Evolutionary conservation across 1,140 invertebrate species (phyloP).

Genomic region (Saxidomus purpurata): DNA sequence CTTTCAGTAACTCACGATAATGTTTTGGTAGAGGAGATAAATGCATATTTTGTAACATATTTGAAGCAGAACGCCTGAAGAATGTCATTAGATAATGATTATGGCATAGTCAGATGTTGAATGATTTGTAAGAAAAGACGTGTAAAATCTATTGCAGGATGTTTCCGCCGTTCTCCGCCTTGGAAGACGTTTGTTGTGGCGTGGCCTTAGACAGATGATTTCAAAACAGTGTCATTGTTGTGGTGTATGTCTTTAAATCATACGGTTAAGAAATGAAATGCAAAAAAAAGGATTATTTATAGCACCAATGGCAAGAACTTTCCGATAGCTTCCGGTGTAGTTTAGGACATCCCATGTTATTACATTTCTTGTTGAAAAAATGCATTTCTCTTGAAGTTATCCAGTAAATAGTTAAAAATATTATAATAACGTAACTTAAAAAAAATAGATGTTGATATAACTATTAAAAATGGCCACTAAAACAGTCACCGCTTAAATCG

Average conservation of each 20-base stretch:
- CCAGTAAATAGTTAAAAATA: too few species aligned
- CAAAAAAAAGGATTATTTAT: too few species aligned
- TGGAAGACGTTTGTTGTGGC: slow-evolving; percentile 36
- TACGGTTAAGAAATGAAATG: too few species aligned
- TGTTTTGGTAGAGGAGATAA: slow-evolving; percentile 53
- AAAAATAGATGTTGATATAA: too few species aligned
- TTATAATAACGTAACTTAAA: too few species aligned
- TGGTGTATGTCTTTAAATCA: background rate
- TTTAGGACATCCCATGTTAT: too few species aligned
- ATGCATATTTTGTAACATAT: slow-evolving; percentile 66
- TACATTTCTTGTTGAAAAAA: too few species aligned
- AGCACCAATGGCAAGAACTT: too few species aligned
- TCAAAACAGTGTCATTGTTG: slow-evolving; percentile 37
- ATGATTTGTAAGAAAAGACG: slow-evolving; percentile 57
- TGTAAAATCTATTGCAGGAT: slow-evolving; percentile 48
- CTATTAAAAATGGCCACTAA: too few species aligned
- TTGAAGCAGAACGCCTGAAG: slow-evolving; percentile 49
- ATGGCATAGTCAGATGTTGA: slow-evolving; percentile 54
- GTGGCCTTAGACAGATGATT: background rate
- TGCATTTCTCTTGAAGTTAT: too few species aligned
- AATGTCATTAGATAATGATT: slow-evolving; percentile 66
- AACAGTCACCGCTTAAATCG: too few species aligned
- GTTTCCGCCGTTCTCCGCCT: background rate
- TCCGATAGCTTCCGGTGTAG: too few species aligned
- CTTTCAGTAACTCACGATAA: slow-evolving; percentile 63